phyloP scores from a whole-genome alignment of 2,797 vertebrate species.

The Pterois miles region DNA sequence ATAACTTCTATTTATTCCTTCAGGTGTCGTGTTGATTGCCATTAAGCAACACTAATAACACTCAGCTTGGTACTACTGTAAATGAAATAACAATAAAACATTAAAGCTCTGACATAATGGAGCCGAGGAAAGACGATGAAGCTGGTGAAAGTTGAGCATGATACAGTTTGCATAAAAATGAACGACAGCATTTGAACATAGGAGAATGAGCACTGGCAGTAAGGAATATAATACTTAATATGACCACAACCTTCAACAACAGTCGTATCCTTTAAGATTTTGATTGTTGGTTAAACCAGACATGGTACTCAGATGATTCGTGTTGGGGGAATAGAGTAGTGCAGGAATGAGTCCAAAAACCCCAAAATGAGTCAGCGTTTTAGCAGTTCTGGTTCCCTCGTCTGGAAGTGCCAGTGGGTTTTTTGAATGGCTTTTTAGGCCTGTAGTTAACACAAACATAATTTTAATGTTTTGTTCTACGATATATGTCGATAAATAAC shows the following conservation, averaged over 20 bases:
- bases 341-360: too few relatives aligned
- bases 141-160: background rate
- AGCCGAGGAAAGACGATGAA: background rate
- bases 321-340: background rate
- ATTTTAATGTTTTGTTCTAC: too few relatives aligned
- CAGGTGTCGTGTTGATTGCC: constrained; percentile 16
- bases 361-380: too few relatives aligned
- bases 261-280: background rate
- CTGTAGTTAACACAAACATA: too few relatives aligned
- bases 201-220: background rate
- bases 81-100: background rate
- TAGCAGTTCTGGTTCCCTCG: too few relatives aligned
- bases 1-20: constrained; percentile 12
- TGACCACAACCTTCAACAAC: background rate
- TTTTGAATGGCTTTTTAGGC: too few relatives aligned
- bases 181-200: background rate
- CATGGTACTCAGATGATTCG: background rate
- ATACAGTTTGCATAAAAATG: background rate
- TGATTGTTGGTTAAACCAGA: background rate
- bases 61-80: background rate
- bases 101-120: background rate
- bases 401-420: too few relatives aligned
- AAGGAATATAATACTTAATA: background rate
- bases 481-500: too few relatives aligned
- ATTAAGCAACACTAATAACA: constrained; percentile 1